Evolutionary conservation across 2,888 invertebrate genomes (phyloP), one percentile per base, ranked within the genome.

Genomic region (Eupelmus urozonus): DNA sequence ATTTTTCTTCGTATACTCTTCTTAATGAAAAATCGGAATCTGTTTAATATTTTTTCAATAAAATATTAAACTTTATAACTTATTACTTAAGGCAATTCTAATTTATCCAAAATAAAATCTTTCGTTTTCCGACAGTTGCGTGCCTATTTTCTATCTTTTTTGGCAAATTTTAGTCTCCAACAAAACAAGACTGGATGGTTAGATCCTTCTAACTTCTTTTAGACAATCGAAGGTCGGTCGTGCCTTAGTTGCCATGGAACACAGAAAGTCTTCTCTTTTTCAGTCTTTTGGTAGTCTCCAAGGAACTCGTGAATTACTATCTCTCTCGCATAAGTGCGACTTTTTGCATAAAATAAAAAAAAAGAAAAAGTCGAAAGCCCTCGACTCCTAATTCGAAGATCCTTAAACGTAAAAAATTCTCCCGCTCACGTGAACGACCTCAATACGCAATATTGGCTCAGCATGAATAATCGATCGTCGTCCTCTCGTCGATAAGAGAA

Each of bases 241-340:
- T 27, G 23, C 13, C 13, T 9, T 59, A 2, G 59, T 16, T 59
- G 70, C 59, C 59, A 70, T 70, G 59, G 70, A 70, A 34, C 70
- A 49, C 60, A 60, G 16, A 53, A 49, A 60, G 60, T 60, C 49
- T 42, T 60, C 49, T 42, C 27, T 23, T 34, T 51, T 49, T 71
- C 70, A 71, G 70, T 71, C 70, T 71, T 71, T 16, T 70, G 7
- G 13, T 18, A 11, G 42, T 57, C 25, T 25, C 34, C 34, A 71
- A 71, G 70, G 70, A 71, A 60, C 70, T 71, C 25, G 59, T 71
- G 4, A 59, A 59, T 70, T 55, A 27, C 9, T 23, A n/a, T 51
- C 25, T 25, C 18, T 29, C n/a, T 51, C n/a, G n/a, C 20, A n/a
- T 23, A 20, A 9, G 11, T n/a, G 11, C 18, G 27, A 16, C 0